Evolutionary conservation across 2,113 vertebrate species (phyloP), one percentile per base, ranked within the genome.

Genomic region (Elanus axillaris): DNA sequence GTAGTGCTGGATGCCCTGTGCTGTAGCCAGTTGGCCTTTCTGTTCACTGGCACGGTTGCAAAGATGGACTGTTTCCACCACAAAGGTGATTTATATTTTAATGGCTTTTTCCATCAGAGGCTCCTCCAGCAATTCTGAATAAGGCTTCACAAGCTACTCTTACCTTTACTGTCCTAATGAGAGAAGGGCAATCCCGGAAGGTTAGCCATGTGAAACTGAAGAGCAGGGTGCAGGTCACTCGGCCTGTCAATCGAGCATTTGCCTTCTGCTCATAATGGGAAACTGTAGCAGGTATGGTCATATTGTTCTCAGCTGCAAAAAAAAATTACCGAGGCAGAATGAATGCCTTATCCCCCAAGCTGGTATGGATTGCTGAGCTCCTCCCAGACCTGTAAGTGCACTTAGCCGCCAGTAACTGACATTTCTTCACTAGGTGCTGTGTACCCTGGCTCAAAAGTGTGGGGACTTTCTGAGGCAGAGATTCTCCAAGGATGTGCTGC

Each of bases 401-500:
- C 29, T 27, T n/a, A 1, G 3, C 48, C n/a, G n/a, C 23, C 31
- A 10, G 25, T 74, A 25, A 47, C 13, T 50, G 58, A 3, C 16
- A 45, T 96, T 82, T 98, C 78, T 85, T 77, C 48, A 75, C 14
- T 86, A 99, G 99, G 98, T 99, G 95, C 97, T 99, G 68, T 98
- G 98, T 31, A 98, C 98, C 13, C 95, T 99, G 91, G 99, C 98
- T 68, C 97, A 98, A 26, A 95, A 88, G 0, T 99, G 99, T 23
- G 98, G 99, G 0, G 99, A 99, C 91, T 99, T 99, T 84, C 93
- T 99, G 78, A 98, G 98, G 88, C 98, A 96, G 45, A 98, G 99
- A 11, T 99, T 99, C 85, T 99, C 99, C 92, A 99, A 98, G 93
- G 99, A 99, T 9, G 97, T 99, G 69, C 97, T 99, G 42, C 99